Base-by-base conservation (phyloP, 1,140 invertebrate genomes). In the Zaprionus camerounensis region DNA sequence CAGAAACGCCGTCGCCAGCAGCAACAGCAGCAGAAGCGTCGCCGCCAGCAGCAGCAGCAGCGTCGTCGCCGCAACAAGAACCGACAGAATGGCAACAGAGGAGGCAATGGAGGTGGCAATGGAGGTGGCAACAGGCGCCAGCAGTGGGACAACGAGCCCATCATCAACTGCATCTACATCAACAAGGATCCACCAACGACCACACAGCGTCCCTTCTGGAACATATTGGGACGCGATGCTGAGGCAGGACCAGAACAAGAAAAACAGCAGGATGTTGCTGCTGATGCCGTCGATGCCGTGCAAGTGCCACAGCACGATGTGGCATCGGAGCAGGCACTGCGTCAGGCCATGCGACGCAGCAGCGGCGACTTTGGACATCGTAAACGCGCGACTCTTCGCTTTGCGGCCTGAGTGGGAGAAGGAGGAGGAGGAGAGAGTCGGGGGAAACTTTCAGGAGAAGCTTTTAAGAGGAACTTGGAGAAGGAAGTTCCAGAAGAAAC, bases 121-220 rank as follows among this genome's bases (percentile, higher is more conserved):
- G 46, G 9, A 31, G 38, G 4, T 17, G 58, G 68, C 63, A 71
- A 82, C 55, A 80, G 65, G 11, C 79, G 71, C 2, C 72, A 78
- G 5, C 83, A 84, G 41, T 87, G 58, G n/a, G 76, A 53, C 62
- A 59, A 86, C 12, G 86, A 92, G 59, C 82, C 85, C 49, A 76
- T 90, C 63, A 79, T 92, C 36, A 92, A 92, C 31, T 92, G 91
- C 82, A 92, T 92, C 24, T 86, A 91, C 67, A 92, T 92, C 59
- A 88, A 91, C 59, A 92, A 91, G 75, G 84, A 88, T 69, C 77
- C 83, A 9, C 51, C 71, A n/a, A 82, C 85, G 3, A 92, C 91
- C 3, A 91, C 91, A 9, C 57, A 70, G 22, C 91, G 91, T 62
- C 91, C 91, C 46, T 92, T 92, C 82, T 92, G 87, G 91, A 92